Evolutionary conservation across 37 sponge, comb jelly and placozoan genomes (phyloP).

Genomic region (Hormiphora californensis): DNA sequence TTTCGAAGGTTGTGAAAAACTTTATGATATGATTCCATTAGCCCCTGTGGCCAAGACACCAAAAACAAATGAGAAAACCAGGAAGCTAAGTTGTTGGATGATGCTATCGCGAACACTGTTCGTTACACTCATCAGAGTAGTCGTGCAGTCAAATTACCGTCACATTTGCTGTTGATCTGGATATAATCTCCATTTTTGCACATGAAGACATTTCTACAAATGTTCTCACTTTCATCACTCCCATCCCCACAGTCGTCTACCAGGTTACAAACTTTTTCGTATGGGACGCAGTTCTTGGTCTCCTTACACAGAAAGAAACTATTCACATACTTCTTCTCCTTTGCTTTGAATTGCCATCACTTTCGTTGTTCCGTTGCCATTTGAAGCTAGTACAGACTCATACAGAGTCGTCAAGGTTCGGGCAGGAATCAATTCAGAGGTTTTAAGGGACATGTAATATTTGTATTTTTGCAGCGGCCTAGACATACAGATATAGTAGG

Average conservation of each 20-base stretch:
- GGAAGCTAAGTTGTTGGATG: background rate
- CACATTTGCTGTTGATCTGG: background rate
- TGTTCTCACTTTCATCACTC: background rate
- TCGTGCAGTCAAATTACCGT: slow-evolving; percentile 28
- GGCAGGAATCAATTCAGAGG: background rate
- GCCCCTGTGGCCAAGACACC: background rate
- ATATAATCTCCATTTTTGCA: background rate
- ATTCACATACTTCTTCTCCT: background rate
- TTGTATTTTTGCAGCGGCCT: background rate
- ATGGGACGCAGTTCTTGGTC: background rate
- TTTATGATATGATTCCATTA: background rate
- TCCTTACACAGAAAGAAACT: background rate
- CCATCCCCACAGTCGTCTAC: slow-evolving; percentile 37
- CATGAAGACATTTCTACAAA: background rate
- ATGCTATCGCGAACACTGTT: background rate
- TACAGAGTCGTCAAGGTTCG: too few relatives aligned
- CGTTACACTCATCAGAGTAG: slow-evolving; percentile 20
- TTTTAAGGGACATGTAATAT: background rate
- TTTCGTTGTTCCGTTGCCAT: background rate
- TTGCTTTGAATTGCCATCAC: background rate
- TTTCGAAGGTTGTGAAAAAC: background rate
- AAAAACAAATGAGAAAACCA: background rate
- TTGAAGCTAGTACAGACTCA: background rate
- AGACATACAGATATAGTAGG: background rate
- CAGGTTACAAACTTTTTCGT: background rate